Percentiles rank a stretch among this genome's conserved stretches.
These are phyloP conservation scores for Chaetophractus vellerosus DNA, from an alignment of 2,797 vertebrate genomes.

Conservation along the genomic window DNA sequence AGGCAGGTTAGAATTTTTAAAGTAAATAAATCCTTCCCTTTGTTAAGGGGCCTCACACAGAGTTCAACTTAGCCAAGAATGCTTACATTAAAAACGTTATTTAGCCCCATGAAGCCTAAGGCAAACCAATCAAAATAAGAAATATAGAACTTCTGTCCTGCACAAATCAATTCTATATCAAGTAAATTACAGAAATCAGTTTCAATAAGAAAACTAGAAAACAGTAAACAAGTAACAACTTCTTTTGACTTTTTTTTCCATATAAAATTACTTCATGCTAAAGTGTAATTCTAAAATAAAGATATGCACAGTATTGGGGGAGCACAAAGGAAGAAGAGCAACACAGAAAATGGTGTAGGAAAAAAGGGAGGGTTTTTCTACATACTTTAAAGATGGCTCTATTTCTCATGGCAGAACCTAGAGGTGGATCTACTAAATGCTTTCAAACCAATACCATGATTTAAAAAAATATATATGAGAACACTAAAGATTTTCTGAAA, in stretches of 20 bases:
- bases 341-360: not conserved
- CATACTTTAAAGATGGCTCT: conserved; percentile 20
- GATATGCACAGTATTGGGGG: conserved; percentile 48
- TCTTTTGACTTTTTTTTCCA: conserved; percentile 16
- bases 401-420: not conserved
- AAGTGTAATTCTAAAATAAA: conserved; percentile 48
- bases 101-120: conserved; percentile 67
- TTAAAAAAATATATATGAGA: not conserved
- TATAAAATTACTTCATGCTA: conserved; percentile 51
- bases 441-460: not conserved
- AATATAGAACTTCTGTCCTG: conserved; percentile 70
- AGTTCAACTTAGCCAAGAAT: conserved; percentile 76
- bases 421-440: not conserved
- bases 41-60: conserved; percentile 71
- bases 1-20: conserved; percentile 76
- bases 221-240: conserved; percentile 60
- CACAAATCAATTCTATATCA: conserved; percentile 71
- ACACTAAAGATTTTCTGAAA: not conserved
- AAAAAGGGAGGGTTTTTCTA: not conserved
- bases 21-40: conserved; percentile 79
- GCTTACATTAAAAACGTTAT: conserved; percentile 80
- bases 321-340: conserved; percentile 28
- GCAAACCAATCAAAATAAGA: conserved; percentile 78
- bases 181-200: conserved; percentile 72
- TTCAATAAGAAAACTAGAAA: conserved; percentile 61